A percentile compares a stretch with the other conserved stretches of the same genome.
These are phyloP conservation scores for Petaurus breviceps DNA, from an alignment of 2,113 vertebrate species.

Conservation along the genomic window DNA sequence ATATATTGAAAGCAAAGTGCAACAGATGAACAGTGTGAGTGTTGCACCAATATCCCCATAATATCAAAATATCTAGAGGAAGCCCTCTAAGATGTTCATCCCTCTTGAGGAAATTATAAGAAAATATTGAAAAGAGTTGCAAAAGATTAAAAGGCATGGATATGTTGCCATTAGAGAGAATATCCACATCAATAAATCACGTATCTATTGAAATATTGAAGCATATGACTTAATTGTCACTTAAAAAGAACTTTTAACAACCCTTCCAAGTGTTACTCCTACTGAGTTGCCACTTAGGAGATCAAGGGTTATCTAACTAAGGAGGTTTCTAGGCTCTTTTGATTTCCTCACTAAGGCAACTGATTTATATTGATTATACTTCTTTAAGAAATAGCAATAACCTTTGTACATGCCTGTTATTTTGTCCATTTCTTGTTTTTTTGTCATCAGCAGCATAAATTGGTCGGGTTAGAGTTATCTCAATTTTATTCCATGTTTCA, in stretches of 20 bases:
- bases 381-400: background rate
- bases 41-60: background rate
- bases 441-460: background rate
- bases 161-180: background rate
- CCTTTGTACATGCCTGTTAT: too few relatives aligned
- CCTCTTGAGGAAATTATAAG: background rate
- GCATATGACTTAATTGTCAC: background rate
- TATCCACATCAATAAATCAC: background rate
- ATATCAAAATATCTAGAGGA: background rate
- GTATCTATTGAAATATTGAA: background rate
- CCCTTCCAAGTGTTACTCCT: background rate
- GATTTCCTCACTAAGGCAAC: background rate
- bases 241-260: background rate
- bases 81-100: background rate
- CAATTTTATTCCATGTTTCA: background rate
- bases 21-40: background rate
- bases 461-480: background rate
- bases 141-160: background rate
- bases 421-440: background rate
- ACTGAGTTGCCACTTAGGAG: background rate
- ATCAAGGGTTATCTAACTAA: background rate
- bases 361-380: background rate
- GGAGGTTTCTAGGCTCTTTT: background rate
- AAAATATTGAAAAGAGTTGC: background rate
- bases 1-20: background rate